Conservation (phyloP, 2,888 invertebrate genomes). For the Empis livida region DNA sequence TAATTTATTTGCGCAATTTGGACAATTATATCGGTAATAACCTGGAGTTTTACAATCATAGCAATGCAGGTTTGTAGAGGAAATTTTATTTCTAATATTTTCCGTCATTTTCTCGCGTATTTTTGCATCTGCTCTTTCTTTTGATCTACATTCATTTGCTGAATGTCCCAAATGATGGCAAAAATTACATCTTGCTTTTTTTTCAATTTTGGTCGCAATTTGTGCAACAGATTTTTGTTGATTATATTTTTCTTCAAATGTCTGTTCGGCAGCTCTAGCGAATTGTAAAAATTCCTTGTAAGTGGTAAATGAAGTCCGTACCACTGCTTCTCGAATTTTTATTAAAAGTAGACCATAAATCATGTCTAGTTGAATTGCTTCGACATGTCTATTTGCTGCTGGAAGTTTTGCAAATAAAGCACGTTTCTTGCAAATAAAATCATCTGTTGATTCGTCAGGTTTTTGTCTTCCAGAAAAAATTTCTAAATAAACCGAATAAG, state of each 20-base stretch:
- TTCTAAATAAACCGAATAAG: not conserved
- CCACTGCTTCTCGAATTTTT: not conserved
- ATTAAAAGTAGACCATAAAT: slow-evolving; percentile 23
- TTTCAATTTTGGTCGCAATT: not conserved
- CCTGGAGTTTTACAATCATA: not conserved
- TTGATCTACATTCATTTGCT: not conserved
- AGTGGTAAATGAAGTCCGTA: not conserved
- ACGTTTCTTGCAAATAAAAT: not conserved
- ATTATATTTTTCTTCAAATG: not conserved
- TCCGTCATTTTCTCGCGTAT: not conserved
- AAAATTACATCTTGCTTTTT: not conserved
- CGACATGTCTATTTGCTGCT: slow-evolving; percentile 12
- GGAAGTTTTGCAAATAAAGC: not conserved
- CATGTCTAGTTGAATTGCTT: slow-evolving; percentile 27
- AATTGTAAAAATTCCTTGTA: not conserved
- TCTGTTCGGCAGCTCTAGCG: not conserved
- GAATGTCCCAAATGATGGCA: not conserved
- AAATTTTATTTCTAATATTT: not conserved
- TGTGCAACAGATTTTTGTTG: not conserved
- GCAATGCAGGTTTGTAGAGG: not conserved
- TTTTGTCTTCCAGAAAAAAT: not conserved
- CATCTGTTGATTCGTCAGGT: not conserved
- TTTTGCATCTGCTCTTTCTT: not conserved
- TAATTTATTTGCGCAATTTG: too few species aligned
- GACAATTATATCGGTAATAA: too few species aligned